These are phyloP conservation scores for Fragum sueziense DNA, from an alignment of 2,888 invertebrate species.

Conservation along the genomic window DNA sequence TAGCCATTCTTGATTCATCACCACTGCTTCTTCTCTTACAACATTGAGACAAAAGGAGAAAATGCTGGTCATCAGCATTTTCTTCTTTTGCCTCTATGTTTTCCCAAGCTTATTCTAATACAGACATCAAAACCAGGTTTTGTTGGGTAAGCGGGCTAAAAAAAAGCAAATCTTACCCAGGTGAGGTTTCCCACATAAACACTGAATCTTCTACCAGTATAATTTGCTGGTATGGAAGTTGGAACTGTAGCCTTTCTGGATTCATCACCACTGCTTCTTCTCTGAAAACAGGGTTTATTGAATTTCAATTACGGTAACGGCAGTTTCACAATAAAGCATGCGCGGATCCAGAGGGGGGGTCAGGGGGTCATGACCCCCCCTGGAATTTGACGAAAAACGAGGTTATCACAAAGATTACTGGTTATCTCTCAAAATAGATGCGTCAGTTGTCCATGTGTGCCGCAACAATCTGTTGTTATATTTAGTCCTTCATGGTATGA, in stretches of 20 bases:
- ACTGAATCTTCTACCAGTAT: constrained; percentile 84
- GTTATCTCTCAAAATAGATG: no score
- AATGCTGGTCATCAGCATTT: neutral
- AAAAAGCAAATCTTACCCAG: constrained; percentile 96
- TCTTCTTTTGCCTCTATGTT: no score
- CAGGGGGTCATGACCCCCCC: no score
- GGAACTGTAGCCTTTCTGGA: constrained; percentile 57
- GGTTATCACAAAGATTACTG: no score
- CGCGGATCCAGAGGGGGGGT: no score
- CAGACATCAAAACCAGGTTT: no score
- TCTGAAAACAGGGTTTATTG: constrained; percentile 1
- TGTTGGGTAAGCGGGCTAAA: neutral
- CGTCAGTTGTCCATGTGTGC: no score
- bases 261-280: constrained; percentile 40
- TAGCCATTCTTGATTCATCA: neutral
- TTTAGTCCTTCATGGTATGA: no score
- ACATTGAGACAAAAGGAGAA: neutral
- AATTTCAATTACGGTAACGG: neutral
- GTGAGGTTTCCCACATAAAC: constrained; percentile 99
- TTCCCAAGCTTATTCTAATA: no score
- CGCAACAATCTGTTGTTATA: no score
- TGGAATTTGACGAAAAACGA: no score
- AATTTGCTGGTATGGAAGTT: constrained; percentile 68
- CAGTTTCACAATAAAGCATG: no score
- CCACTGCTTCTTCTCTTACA: neutral